Base-by-base conservation (phyloP, 1,140 invertebrate species). In the Calycopis cecrops region DNA sequence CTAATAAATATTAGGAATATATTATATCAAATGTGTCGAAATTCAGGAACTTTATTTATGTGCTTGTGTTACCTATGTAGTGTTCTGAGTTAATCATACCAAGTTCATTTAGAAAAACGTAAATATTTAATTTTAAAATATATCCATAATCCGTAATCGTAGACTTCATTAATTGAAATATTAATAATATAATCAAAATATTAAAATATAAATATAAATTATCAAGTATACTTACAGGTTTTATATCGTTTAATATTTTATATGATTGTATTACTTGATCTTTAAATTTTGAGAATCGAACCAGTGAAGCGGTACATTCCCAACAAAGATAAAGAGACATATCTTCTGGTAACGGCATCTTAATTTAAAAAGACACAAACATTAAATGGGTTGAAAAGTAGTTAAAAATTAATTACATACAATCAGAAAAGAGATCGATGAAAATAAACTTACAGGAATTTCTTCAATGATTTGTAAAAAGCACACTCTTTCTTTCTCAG, bases 391-490 rank as follows among this genome's bases (percentile, higher is more conserved):
- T 28, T 12, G 12, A 11, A 11, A 48, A 9, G 17, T 33, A 2
- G 2, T 9, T 34, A 9, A 11, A 28, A 0, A 12, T 47, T 10
- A 47, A 47, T 16, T 18, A 17, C 16, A 10, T 47, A 10, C 10
- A 10, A 49, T 49, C 9, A 35, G 1, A 16, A 14, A 14, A 1
- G n/a, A 1, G 34, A 33, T 52, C 40, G 37, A 42, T 40, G 33
- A 21, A 1, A 11, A n/a, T 9, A 1, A 14, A 58, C 54, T 65
- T 67, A 75, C 75, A 44, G 65, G 48, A 51, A 71, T 54, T 61
- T 76, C 70, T 50, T 48, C 67, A 11, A 79, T 57, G 48, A 79
- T 79, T 61, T 73, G 57, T 11, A 60, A 35, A 63, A 79, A 80
- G 68, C 69, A 72, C 38, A 71, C 63, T 53, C 69, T 73, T 16